Evolutionary conservation across 2,797 vertebrate genomes (phyloP).

Genomic region (Anguilla anguilla): DNA sequence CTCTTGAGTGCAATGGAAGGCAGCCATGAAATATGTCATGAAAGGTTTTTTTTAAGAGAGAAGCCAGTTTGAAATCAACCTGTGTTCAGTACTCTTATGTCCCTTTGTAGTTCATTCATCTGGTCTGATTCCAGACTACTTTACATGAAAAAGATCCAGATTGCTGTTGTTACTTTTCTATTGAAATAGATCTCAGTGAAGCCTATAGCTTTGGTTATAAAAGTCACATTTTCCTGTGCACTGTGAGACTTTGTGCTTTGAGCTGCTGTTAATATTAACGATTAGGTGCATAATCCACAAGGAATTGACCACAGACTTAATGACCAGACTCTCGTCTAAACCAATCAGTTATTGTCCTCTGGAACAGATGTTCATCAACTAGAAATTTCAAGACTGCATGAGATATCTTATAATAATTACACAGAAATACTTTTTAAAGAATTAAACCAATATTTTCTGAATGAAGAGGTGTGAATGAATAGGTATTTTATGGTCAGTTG

Average conservation of each 20-base stretch:
- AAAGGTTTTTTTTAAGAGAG: not conserved
- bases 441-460: not conserved
- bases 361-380: not conserved
- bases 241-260: not conserved
- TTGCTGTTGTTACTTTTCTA: not conserved
- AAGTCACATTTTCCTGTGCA: not conserved
- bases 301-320: not conserved
- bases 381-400: not conserved
- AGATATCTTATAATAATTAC: not conserved
- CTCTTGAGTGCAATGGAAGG: conserved; percentile 16
- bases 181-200: not conserved
- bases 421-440: not conserved
- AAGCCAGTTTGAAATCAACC: not conserved
- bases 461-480: not conserved
- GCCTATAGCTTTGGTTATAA: not conserved
- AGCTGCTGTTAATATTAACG: not conserved
- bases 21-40: conserved; percentile 26
- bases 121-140: not conserved
- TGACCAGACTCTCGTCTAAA: not conserved
- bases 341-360: not conserved
- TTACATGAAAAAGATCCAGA: not conserved
- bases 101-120: conserved; percentile 2
- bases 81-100: not conserved
- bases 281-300: not conserved
- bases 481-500: conserved; percentile 7